These are phyloP conservation scores for Abrostola tripartita DNA, from an alignment of 2,888 invertebrate species.

Conservation along the genomic window DNA sequence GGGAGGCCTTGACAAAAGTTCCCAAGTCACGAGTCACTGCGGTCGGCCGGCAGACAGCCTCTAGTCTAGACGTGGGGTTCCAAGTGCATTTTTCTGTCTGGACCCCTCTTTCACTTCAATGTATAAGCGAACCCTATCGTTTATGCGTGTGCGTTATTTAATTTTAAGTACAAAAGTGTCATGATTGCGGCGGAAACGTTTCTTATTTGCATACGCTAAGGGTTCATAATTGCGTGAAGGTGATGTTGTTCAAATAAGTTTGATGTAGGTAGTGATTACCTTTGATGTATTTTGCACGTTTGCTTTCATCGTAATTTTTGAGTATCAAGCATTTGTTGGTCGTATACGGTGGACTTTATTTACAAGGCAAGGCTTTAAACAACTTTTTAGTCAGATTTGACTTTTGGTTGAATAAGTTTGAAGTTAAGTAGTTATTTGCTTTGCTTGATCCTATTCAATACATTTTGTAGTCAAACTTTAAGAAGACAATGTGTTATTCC, in stretches of 20 bases:
- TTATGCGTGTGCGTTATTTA: constrained; percentile 81
- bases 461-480: no score
- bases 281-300: constrained; percentile 55
- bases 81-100: constrained; percentile 87
- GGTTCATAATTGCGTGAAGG: constrained; percentile 42
- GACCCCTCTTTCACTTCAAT: constrained; percentile 73
- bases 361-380: constrained; percentile 4
- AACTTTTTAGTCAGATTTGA: constrained; percentile 15
- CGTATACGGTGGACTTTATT: constrained; percentile 15
- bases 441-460: no score
- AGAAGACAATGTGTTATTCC: no score
- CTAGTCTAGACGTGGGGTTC: constrained; percentile 86
- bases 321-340: constrained; percentile 40
- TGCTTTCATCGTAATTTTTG: constrained; percentile 42
- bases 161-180: constrained; percentile 67
- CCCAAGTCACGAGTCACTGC: constrained; percentile 65
- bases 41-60: constrained; percentile 71
- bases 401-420: constrained; percentile 11
- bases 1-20: constrained; percentile 62
- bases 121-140: constrained; percentile 72
- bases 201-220: constrained; percentile 41
- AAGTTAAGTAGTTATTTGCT: not conserved
- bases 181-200: constrained; percentile 22
- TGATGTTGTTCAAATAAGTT: constrained; percentile 33
- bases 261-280: constrained; percentile 29